Evolutionary conservation across 2,113 vertebrate genomes (phyloP).

Genomic region (Craseonycteris thonglongyai): DNA sequence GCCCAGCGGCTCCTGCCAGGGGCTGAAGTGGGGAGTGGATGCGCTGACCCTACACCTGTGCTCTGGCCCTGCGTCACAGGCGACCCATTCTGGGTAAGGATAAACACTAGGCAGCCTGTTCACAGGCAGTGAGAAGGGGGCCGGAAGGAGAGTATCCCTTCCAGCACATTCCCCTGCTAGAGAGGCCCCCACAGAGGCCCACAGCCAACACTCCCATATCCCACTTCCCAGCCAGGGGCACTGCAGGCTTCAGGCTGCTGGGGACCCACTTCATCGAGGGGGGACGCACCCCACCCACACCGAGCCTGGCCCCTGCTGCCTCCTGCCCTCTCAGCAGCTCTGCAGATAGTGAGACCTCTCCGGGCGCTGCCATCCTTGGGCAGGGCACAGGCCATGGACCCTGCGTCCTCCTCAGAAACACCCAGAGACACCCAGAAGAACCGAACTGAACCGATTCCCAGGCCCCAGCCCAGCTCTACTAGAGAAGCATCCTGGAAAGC

Average conservation of each 20-base stretch:
- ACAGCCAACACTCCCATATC: background rate
- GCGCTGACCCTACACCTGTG: background rate
- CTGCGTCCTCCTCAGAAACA: background rate
- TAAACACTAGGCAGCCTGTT: background rate
- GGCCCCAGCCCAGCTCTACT: no score
- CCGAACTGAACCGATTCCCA: background rate
- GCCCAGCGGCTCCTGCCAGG: background rate
- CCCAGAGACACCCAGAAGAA: background rate
- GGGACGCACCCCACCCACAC: background rate
- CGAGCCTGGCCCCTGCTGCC: background rate
- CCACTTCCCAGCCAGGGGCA: fast-evolving
- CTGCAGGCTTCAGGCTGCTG: background rate
- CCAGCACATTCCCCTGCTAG: background rate
- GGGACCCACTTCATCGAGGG: fast-evolving
- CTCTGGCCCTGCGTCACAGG: background rate
- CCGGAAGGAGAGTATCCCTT: background rate
- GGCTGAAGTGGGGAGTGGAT: background rate
- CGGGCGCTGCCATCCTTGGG: background rate
- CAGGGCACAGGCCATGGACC: background rate
- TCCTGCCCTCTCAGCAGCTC: background rate
- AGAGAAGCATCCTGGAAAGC: background rate
- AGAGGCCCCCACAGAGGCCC: background rate
- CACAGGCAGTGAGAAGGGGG: no score
- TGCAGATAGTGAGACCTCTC: background rate
- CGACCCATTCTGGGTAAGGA: background rate